Percentiles rank a stretch among this genome's conserved stretches.
Conservation (phyloP, 1,140 invertebrate species). For the Myzus persicae region DNA sequence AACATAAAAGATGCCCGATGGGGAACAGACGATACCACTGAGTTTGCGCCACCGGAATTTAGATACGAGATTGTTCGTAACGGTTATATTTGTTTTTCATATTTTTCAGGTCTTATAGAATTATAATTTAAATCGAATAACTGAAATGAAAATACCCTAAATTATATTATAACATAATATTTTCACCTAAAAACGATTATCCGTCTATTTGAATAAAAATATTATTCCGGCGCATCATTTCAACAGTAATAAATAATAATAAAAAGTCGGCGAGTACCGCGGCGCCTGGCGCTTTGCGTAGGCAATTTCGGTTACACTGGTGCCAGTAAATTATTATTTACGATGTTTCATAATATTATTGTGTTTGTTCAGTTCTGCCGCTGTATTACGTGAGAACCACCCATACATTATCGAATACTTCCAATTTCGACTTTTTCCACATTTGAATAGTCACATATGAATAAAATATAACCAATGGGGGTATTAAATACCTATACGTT, state of each 20-base stretch:
- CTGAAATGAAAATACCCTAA: not conserved
- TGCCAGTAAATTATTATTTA: not conserved
- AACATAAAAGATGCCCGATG: not conserved
- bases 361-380: not conserved
- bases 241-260: slow-evolving; percentile 10
- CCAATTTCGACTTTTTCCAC: not conserved
- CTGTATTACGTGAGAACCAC: not conserved
- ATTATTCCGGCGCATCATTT: not conserved
- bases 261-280: not conserved
- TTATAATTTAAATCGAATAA: not conserved
- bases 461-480: not conserved
- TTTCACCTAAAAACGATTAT: not conserved
- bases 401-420: not conserved
- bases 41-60: not conserved
- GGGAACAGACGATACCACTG: not conserved
- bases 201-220: not conserved
- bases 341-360: not conserved
- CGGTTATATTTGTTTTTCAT: not conserved
- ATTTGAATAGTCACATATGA: not conserved
- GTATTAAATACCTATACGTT: too few species aligned
- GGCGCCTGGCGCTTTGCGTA: not conserved
- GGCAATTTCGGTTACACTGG: not conserved
- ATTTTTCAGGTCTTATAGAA: not conserved
- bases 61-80: not conserved
- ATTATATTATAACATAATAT: not conserved